Base-by-base conservation (phyloP, 2,888 invertebrate genomes). In the Gastracanthus pulcherrimus region DNA sequence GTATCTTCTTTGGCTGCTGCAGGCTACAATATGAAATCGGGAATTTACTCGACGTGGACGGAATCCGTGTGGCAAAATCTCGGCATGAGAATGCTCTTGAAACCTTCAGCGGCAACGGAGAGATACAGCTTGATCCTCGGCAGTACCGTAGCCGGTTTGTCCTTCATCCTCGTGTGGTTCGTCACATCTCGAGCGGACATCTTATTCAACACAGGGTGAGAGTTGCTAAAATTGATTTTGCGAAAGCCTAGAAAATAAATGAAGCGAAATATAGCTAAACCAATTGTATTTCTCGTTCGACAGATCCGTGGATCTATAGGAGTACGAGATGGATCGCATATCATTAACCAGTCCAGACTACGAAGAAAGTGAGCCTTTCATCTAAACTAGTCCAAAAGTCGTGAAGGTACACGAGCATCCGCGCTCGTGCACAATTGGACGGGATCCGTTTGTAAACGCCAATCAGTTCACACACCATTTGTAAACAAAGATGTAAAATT, bases 61-160 rank as follows among this genome's bases (percentile, higher is more conserved):
- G 98, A 98, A 93, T 97, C 97, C 0, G 94, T 96, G 58, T 98
- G 98, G 97, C 92, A 93, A 77, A 92, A 94, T 76, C 93, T 97
- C 86, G 94, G 93, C 86, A 95, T 96, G 82, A 94, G 96, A 83
- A 94, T 98, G 92, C 97, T 97, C 91, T 92, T 98, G 80, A 93
- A 94, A 86, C 95, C 97, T 67, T 93, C 95, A 13, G 93, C 94
- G 26, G 90, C 91, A 31, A 93, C 93, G 60, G 94, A 94, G 89
- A 91, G 92, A 55, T 87, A 93, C 80, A 94, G 93, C 2, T 90
- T 94, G 51, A 90, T 92, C n/a, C 87, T 93, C 13, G 95, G 94
- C 13, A 90, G 92, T 31, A 85, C 92, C 29, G 91, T 93, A 4
- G 90, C 94, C 76, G 84, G 92, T 31, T 82, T 93, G 16, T 94